Conservation (phyloP, 2,113 vertebrate species). For the Protobothrops flavoviridis region DNA sequence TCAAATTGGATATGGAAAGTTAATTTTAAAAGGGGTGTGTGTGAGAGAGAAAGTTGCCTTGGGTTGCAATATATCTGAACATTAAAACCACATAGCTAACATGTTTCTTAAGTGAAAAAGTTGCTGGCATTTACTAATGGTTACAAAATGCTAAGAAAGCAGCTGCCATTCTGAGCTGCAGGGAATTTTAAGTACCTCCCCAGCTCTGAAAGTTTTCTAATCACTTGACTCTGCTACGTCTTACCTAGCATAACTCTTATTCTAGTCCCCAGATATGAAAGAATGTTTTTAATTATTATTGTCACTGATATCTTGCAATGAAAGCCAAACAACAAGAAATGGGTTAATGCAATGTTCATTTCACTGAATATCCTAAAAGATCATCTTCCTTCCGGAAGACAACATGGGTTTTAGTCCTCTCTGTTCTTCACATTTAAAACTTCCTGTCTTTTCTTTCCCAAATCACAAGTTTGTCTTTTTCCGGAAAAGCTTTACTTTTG, state of each 20-base stretch:
- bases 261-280: too few relatives aligned
- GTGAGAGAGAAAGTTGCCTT: neutral
- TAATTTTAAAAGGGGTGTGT: neutral
- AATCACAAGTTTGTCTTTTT: slow-evolving; percentile 67
- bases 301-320: neutral
- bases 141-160: neutral
- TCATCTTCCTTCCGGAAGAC: slow-evolving; percentile 44
- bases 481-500: slow-evolving; percentile 70
- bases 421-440: slow-evolving; percentile 63
- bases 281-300: neutral
- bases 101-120: neutral
- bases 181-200: neutral
- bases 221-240: neutral
- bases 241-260: neutral
- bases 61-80: neutral
- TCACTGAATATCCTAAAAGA: slow-evolving; percentile 27
- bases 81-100: neutral
- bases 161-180: neutral
- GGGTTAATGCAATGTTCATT: slow-evolving; percentile 50
- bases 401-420: slow-evolving; percentile 61
- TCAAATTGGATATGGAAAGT: neutral
- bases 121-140: neutral
- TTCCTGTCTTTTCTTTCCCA: slow-evolving; percentile 73
- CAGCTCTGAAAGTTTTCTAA: neutral
- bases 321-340: slow-evolving; percentile 27